Conservation (phyloP, 2,113 vertebrate species). For the Bambusicola thoracicus region DNA sequence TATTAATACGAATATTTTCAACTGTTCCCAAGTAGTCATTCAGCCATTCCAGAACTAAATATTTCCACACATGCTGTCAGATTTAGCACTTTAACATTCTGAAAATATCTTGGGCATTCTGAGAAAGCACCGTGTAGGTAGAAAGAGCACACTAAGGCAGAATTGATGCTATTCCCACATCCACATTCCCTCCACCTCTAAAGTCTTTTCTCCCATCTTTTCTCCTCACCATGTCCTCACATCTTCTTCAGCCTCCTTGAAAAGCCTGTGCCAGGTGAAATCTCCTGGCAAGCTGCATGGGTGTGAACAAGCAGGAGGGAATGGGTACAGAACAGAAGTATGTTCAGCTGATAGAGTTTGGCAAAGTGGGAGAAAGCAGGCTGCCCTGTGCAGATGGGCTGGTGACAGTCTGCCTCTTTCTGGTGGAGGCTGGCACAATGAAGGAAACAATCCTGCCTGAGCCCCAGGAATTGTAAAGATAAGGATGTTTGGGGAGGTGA, state of each 20-base stretch:
- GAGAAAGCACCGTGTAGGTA: not conserved
- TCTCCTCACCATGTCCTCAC: not conserved
- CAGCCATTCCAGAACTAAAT: not conserved
- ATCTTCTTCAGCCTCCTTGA: not conserved
- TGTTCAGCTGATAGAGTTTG: not conserved
- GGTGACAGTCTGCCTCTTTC: not conserved
- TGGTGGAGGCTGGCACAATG: not conserved
- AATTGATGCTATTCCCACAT: not conserved
- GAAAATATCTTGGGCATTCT: not conserved
- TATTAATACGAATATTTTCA: not conserved
- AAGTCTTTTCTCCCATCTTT: not conserved
- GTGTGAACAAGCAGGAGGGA: not conserved
- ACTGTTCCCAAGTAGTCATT: not conserved
- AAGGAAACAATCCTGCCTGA: not conserved
- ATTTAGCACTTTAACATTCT: not conserved
- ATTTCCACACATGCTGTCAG: not conserved
- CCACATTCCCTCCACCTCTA: not conserved
- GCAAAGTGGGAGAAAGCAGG: not conserved
- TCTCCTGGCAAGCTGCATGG: not conserved
- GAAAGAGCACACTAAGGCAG: not conserved
- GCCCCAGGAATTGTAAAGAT: not conserved
- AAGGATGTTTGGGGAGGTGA: not conserved
- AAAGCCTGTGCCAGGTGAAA: not conserved
- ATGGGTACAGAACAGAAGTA: accelerated
- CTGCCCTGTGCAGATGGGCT: not conserved